phyloP scores from a whole-genome alignment of 2,113 vertebrate species.

The Heterocephalus glaber region DNA sequence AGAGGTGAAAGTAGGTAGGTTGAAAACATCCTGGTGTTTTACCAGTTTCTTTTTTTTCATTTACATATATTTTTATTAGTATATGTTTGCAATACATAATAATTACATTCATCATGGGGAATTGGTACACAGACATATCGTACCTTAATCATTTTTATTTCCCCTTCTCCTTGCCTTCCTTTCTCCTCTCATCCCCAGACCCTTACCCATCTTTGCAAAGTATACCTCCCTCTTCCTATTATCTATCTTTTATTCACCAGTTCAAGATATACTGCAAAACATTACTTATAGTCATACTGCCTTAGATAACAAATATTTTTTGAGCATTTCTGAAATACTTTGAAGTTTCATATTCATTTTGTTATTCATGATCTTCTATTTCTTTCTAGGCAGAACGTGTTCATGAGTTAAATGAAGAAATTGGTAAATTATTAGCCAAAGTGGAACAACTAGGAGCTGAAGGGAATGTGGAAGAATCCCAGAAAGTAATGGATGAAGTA shows the following conservation, averaged over 20 bases:
- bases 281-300: background rate
- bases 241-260: background rate
- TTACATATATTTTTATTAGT: background rate
- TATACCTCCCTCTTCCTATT: background rate
- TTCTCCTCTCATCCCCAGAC: background rate
- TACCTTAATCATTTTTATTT: background rate
- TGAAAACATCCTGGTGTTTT: background rate
- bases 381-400: conserved; percentile 94
- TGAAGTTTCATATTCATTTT: background rate
- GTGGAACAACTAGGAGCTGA: conserved; percentile 97
- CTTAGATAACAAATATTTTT: background rate
- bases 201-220: background rate
- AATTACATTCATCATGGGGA: background rate
- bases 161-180: background rate
- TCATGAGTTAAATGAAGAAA: conserved; percentile 99
- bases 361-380: conserved; percentile 50
- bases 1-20: background rate
- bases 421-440: conserved; percentile 96
- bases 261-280: background rate
- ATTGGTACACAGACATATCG: background rate
- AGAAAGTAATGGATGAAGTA: conserved; percentile 97
- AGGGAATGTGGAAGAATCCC: conserved; percentile 98
- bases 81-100: background rate
- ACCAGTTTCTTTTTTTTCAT: background rate
- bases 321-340: conserved; percentile 32